Evolutionary conservation across 2,113 vertebrate species (phyloP).

Genomic region (Thermophis baileyi): DNA sequence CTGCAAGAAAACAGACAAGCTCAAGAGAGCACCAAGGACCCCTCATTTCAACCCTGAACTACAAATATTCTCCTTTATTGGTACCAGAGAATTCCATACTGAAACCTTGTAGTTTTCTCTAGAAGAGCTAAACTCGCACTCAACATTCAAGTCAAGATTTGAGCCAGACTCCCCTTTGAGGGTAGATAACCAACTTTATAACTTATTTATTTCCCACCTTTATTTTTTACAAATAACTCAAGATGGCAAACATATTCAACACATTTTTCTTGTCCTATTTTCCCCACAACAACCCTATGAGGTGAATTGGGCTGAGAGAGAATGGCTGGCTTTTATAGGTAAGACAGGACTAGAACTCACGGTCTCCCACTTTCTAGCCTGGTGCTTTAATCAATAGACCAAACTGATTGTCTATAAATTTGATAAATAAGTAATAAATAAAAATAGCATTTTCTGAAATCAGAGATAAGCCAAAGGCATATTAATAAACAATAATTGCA

Average conservation of each 20-base stretch:
- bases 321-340: neutral
- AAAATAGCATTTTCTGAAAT: neutral
- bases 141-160: neutral
- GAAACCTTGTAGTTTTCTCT: neutral
- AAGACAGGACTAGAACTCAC: neutral
- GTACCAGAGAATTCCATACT: neutral
- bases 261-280: neutral
- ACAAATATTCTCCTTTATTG: no score
- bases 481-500: neutral
- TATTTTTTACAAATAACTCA: neutral
- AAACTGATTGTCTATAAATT: neutral
- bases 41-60: no score
- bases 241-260: neutral
- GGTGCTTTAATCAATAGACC: neutral
- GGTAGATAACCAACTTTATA: neutral
- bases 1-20: no score
- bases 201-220: neutral
- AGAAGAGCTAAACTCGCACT: neutral
- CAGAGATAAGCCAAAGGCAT: neutral
- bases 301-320: neutral
- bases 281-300: neutral
- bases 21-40: no score
- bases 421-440: neutral
- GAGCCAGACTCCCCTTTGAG: neutral
- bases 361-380: neutral